These are phyloP conservation scores for Drosophila kohkoa DNA, from an alignment of 1,140 invertebrate species.

Conservation along the genomic window DNA sequence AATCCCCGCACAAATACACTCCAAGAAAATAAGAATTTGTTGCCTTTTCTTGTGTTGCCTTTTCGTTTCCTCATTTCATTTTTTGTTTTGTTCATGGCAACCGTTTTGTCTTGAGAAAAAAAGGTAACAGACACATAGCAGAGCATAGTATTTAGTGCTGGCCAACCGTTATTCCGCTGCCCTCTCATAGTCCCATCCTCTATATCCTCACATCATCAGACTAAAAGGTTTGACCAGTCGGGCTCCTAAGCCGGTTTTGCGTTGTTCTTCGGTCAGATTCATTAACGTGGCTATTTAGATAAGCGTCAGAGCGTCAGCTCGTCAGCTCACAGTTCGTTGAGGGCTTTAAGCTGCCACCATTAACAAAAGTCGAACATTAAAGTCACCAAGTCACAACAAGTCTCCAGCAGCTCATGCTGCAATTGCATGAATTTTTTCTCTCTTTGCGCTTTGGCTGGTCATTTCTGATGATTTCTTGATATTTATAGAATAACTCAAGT, in stretches of 20 bases:
- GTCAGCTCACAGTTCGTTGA: conserved; percentile 15
- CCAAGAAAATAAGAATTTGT: conserved; percentile 64
- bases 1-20: conserved; percentile 66
- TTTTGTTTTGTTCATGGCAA: conserved; percentile 35
- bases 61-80: conserved; percentile 26
- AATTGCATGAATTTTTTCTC: conserved; percentile 30
- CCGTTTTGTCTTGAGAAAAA: conserved; percentile 61
- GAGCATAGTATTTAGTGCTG: conserved; percentile 64
- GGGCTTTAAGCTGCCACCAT: conserved; percentile 39
- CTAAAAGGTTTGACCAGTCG: conserved; percentile 68
- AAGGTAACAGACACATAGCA: conserved; percentile 58
- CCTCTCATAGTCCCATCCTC: not conserved
- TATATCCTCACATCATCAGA: conserved; percentile 26
- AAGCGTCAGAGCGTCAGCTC: conserved; percentile 57
- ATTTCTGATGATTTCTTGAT: conserved; percentile 75
- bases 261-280: conserved; percentile 77
- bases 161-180: not conserved
- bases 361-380: conserved; percentile 63
- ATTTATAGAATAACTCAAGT: conserved; percentile 82
- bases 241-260: conserved; percentile 66
- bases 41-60: conserved; percentile 51
- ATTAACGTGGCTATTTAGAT: conserved; percentile 83
- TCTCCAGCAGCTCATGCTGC: not conserved
- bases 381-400: conserved; percentile 32
- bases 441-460: conserved; percentile 22